Percentiles rank a stretch among this genome's conserved stretches.
phyloP scores from a whole-genome alignment of 2,888 invertebrate genomes.

The Slavum lentiscoides region DNA sequence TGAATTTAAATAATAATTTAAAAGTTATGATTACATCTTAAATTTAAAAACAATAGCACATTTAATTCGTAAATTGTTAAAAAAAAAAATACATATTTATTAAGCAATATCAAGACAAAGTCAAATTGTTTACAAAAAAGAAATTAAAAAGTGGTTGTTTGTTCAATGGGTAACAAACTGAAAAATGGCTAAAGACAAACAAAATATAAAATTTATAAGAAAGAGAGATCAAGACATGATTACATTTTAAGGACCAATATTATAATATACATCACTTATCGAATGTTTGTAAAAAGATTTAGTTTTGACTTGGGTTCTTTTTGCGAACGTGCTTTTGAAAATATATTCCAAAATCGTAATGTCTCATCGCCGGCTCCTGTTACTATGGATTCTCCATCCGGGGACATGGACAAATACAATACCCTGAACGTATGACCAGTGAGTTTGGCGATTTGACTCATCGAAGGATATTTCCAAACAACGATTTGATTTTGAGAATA shows the following conservation, averaged over 20 bases:
- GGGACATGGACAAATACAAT: slow-evolving; percentile 92
- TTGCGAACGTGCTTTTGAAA: slow-evolving; percentile 72
- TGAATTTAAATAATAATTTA: slow-evolving; percentile 1
- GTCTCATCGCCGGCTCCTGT: slow-evolving; percentile 99
- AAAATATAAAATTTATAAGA: slow-evolving; percentile 51
- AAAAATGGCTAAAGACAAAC: slow-evolving; percentile 43
- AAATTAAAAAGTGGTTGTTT: slow-evolving; percentile 47
- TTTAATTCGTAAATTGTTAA: slow-evolving; percentile 31
- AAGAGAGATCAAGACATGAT: slow-evolving; percentile 51
- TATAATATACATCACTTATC: slow-evolving; percentile 32
- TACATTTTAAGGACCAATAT: slow-evolving; percentile 28
- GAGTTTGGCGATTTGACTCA: slow-evolving; percentile 88
- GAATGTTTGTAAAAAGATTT: slow-evolving; percentile 54
- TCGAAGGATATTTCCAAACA: slow-evolving; percentile 97
- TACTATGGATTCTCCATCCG: slow-evolving; percentile 97
- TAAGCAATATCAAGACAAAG: slow-evolving; percentile 27
- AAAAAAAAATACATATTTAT: slow-evolving; percentile 1
- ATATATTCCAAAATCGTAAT: slow-evolving; percentile 97
- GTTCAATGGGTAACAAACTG: slow-evolving; percentile 50
- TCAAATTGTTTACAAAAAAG: slow-evolving; percentile 42
- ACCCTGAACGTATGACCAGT: slow-evolving; percentile 97
- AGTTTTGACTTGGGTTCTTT: slow-evolving; percentile 55
- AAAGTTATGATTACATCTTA: background rate
- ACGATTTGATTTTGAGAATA: slow-evolving; percentile 98
- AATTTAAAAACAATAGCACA: slow-evolving; percentile 25